These are phyloP conservation scores for Brachystomella parvula DNA, from an alignment of 1,140 invertebrate genomes.

Conservation along the genomic window DNA sequence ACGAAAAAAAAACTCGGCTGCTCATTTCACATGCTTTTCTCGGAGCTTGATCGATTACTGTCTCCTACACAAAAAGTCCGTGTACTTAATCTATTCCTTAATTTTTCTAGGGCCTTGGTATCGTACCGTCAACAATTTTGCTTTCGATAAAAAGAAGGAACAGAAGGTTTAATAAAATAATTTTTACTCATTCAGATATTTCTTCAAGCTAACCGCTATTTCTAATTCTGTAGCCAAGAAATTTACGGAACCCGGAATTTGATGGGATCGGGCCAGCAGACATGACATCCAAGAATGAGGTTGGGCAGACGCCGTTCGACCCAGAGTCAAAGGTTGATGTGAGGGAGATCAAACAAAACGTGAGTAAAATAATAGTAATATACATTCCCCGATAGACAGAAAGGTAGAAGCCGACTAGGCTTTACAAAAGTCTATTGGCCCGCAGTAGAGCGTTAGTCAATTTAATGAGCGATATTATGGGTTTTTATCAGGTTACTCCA, in stretches of 20 bases:
- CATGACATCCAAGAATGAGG: no score
- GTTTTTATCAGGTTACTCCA: neutral
- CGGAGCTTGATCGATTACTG: no score
- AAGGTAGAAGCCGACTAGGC: no score
- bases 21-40: no score
- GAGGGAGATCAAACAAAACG: neutral
- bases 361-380: neutral
- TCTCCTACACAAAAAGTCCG: no score
- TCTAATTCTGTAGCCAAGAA: neutral
- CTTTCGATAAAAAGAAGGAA: conserved; percentile 43
- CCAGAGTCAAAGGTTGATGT: neutral
- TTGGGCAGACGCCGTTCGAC: no score
- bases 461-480: neutral
- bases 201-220: neutral
- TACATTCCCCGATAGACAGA: no score
- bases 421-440: no score
- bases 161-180: neutral
- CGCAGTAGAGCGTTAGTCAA: no score
- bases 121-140: conserved; percentile 52
- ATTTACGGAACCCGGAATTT: neutral
- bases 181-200: neutral
- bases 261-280: conserved; percentile 18
- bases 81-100: no score
- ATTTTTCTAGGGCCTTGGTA: conserved; percentile 71
- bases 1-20: no score